A percentile compares a stretch with the other conserved stretches of the same genome.
Evolutionary conservation across 2,797 vertebrate species (phyloP).

Genomic region (Silurus lanzhouensis): DNA sequence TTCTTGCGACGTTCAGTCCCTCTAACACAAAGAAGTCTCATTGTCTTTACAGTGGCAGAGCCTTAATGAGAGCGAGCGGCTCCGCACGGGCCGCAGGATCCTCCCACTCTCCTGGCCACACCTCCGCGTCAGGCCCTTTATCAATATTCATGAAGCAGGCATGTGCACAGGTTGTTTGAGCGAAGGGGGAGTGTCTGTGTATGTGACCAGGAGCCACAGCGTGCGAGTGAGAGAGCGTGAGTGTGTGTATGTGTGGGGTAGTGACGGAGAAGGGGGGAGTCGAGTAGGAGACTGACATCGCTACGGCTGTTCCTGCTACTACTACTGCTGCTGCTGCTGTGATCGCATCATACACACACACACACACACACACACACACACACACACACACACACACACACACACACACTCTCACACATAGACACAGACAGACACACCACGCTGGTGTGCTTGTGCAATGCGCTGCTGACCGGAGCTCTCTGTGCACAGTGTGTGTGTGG

Average conservation of each 20-base stretch:
- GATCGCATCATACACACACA: conserved; percentile 4
- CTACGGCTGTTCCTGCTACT: conserved; percentile 54
- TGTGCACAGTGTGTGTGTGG: conserved; percentile 40
- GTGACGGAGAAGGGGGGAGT: conserved; percentile 41
- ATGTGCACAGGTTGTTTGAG: conserved; percentile 77
- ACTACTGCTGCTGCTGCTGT: conserved; percentile 48
- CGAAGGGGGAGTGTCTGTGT: conserved; percentile 71
- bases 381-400: conserved; percentile 18
- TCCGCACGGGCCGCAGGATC: conserved; percentile 74
- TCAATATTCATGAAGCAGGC: conserved; percentile 95
- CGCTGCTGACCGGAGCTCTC: conserved; percentile 27
- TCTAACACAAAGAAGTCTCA: conserved; percentile 79
- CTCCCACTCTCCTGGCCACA: conserved; percentile 77
- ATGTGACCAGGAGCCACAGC: conserved; percentile 71
- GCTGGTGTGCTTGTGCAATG: conserved; percentile 32
- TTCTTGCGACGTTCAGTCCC: background rate
- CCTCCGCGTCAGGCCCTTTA: conserved; percentile 68
- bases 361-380: background rate
- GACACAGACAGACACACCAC: conserved; percentile 32
- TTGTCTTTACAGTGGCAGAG: conserved; percentile 79
- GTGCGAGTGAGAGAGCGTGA: conserved; percentile 39
- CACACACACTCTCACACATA: background rate
- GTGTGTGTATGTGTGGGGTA: conserved; percentile 50
- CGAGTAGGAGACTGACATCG: conserved; percentile 62
- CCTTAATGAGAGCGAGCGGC: conserved; percentile 82